phyloP scores from a whole-genome alignment of 2,888 invertebrate genomes.

The Leptinotarsa rubiginosa region DNA sequence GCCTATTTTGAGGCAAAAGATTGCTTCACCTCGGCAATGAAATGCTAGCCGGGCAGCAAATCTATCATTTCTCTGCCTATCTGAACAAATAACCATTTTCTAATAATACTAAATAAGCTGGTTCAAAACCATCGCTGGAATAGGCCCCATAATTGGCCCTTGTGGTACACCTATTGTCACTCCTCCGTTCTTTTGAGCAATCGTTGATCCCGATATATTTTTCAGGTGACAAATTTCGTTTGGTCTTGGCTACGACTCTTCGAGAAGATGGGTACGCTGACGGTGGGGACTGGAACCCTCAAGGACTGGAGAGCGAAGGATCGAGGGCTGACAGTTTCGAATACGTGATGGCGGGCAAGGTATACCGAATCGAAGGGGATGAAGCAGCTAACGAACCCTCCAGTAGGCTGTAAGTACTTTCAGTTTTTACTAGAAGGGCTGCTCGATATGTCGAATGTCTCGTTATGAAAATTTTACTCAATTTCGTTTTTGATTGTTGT shows the following conservation, averaged over 20 bases:
- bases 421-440: neutral
- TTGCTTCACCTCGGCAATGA: too few species aligned
- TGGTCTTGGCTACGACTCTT: constrained; percentile 94
- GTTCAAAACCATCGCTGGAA: too few species aligned
- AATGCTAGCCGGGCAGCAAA: too few species aligned
- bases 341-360: constrained; percentile 99
- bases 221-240: constrained; percentile 76
- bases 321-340: constrained; percentile 97
- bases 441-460: too few species aligned
- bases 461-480: too few species aligned
- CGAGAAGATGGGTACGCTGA: constrained; percentile 97
- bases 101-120: too few species aligned
- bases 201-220: neutral
- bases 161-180: neutral
- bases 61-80: too few species aligned
- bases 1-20: too few species aligned
- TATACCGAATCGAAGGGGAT: constrained; percentile 96
- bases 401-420: constrained; percentile 75
- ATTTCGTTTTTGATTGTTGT: too few species aligned
- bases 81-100: too few species aligned
- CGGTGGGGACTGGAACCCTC: constrained; percentile 93
- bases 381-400: constrained; percentile 89
- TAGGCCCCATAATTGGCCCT: neutral
- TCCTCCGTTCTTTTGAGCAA: neutral
- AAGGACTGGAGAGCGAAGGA: constrained; percentile 81